Conservation (phyloP, 2,888 invertebrate genomes). For the Pristionchus japonicus region DNA sequence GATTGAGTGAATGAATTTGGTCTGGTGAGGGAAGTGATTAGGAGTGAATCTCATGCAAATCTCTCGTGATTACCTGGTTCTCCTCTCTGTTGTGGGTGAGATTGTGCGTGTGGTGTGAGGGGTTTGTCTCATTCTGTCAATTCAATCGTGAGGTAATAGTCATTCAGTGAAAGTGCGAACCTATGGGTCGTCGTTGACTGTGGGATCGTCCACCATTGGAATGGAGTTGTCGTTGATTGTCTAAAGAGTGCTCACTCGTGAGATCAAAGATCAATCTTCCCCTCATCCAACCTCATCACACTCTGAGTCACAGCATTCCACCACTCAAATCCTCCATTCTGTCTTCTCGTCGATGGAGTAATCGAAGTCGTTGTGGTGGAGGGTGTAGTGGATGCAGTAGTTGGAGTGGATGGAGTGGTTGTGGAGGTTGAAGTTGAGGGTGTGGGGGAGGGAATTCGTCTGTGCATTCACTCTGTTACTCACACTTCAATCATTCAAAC, state of each 20-base stretch:
- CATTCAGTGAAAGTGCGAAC: not conserved
- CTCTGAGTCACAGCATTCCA: not conserved
- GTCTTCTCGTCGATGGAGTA: not conserved
- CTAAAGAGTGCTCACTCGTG: not conserved
- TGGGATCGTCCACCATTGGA: not conserved
- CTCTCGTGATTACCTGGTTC: not conserved
- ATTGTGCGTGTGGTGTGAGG: not conserved
- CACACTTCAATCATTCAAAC: not conserved
- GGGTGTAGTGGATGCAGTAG: too few relatives aligned
- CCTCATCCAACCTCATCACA: not conserved
- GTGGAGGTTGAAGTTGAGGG: too few relatives aligned
- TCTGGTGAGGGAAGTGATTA: not conserved
- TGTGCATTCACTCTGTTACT: slow-evolving; percentile 2
- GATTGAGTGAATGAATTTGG: not conserved
- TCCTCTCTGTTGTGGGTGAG: not conserved
- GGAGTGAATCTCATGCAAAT: not conserved
- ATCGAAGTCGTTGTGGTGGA: too few relatives aligned
- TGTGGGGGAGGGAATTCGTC: not conserved
- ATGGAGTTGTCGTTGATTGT: not conserved
- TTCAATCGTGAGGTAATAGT: not conserved
- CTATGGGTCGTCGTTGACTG: not conserved
- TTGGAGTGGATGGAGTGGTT: too few relatives aligned
- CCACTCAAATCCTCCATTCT: not conserved
- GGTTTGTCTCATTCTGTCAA: not conserved
- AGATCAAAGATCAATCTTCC: not conserved